Base-by-base conservation (phyloP, 2,888 invertebrate species). In the Luperina nickerlii region DNA sequence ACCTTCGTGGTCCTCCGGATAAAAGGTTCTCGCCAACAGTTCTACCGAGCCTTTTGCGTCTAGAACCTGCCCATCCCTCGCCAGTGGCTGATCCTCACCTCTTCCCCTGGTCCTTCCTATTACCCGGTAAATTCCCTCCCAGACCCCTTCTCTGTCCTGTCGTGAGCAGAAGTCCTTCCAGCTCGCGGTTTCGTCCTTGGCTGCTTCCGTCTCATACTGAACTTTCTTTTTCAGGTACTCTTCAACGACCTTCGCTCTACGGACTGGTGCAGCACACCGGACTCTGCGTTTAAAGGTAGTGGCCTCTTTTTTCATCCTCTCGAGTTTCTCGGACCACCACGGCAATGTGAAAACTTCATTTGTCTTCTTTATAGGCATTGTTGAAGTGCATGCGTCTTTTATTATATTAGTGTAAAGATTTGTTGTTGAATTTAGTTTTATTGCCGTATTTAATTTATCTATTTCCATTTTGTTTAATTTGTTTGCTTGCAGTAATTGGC, bases 101-200 rank as follows among this genome's bases (percentile, higher is more conserved):
- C 79, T 66, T 9, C 18, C 60, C 4, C 48, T 24, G 4, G 76
- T 72, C 6, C 67, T 66, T n/a, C 72, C 71, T 65, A 72, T 72
- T 0, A 72, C 60, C 48, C 68, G 7, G 85, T 8, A 7, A 74
- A 70, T 62, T 88, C 88, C 42, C 27, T 38, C 38, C 38, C 38
- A 38, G 3, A 38, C 38, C 38, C 38, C 38, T 38, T 38, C 38
- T 38, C 4, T 75, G 20, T 86, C 85, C 76, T 89, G 88, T 38
- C 42, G 81, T 1, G n/a, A 18, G 13, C 88, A 90, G 42, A 84
- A 88, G 0, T 66, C 70, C 69, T 85, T 88, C 67, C 18, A 68
- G 0, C 48, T 20, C 48, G 51, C 68, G 45, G 9, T 5, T 1
- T 5, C 0, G 20, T 15, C 68, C 4, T 68, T 68, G 4, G 27